A percentile compares a stretch with the other conserved stretches of the same genome.
Evolutionary conservation across 2,888 invertebrate genomes (phyloP).

Genomic region (Andrena marginata): DNA sequence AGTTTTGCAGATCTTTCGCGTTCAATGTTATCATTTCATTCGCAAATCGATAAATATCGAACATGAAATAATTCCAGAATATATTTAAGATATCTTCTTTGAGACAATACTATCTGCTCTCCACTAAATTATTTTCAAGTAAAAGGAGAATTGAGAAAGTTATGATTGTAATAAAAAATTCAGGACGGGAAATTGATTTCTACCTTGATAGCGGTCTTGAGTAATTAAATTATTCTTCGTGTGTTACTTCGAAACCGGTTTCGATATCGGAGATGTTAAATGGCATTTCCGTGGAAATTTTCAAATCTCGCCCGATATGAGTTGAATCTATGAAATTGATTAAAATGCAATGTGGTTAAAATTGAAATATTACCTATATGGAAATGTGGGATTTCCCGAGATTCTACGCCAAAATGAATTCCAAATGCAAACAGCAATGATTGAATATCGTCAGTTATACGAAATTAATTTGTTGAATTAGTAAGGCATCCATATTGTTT

Average conservation of each 20-base stretch:
- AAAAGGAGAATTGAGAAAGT: too few species aligned
- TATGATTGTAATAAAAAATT: not conserved
- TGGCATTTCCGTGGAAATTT: not conserved
- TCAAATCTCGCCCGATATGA: not conserved
- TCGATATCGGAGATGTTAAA: constrained; percentile 17
- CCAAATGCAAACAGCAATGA: not conserved
- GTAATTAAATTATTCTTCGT: constrained; percentile 27
- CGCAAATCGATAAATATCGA: not conserved
- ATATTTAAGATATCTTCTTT: too few species aligned
- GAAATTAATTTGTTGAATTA: too few species aligned
- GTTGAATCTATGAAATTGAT: not conserved
- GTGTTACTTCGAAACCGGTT: constrained; percentile 1
- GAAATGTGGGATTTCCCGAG: not conserved
- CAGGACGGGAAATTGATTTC: constrained; percentile 3
- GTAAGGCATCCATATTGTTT: not conserved
- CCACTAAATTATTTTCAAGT: too few species aligned
- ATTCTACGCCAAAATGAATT: not conserved
- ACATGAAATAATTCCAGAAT: too few species aligned
- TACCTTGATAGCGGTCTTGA: not conserved
- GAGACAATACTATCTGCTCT: too few species aligned
- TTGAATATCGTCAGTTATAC: not conserved
- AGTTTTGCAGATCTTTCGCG: not conserved
- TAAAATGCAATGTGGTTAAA: not conserved
- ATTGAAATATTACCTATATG: not conserved
- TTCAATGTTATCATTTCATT: not conserved